Evolutionary conservation across 2,797 vertebrate species (phyloP), one percentile per base, ranked within the genome.

Genomic region (Xiphorhynchus erythropygius): DNA sequence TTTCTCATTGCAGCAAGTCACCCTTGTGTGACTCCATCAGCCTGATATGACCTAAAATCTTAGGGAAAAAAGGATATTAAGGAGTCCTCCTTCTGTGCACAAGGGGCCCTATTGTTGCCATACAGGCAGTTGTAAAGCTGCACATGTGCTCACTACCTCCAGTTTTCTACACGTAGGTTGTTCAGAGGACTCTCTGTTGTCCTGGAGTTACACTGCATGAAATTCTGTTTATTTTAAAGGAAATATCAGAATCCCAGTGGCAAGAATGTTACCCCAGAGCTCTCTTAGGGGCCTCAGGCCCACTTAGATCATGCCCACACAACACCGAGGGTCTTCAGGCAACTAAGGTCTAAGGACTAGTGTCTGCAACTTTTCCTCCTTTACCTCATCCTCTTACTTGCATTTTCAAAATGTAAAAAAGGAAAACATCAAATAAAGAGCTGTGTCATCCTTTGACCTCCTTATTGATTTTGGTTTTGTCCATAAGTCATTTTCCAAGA

Each of bases 21-120:
- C 37, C 30, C 18, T 75, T 53, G 23, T 35, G 33, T 64, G 69
- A 69, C 46, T 78, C 49, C 57, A 35, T 67, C 2, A 1, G 49
- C 53, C 89, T 60, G 41, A 64, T 64, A 71, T 80, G 71, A 92
- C 62, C 41, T 63, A 35, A 83, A 91, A 64, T 80, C 41, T 74
- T 60, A 53, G 60, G 84, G 79, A 60, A 52, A 55, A 78, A 84
- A 75, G 13, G 35, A 28, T 7, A 15, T 8, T n/a, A 69, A 78
- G 30, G 13, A 69, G 5, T 27, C 18, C 21, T 88, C 7, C 22
- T 56, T 44, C 53, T 46, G 21, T 53, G 39, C 24, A 22, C 0
- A 0, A 0, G 1, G 67, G 89, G 25, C 32, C 41, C 52, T 55
- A 5, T 39, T 12, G 13, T 32, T 86, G 33, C 44, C 30, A 6